Evolutionary conservation across 1,140 invertebrate species (phyloP).

Genomic region (Whitmania pigra): DNA sequence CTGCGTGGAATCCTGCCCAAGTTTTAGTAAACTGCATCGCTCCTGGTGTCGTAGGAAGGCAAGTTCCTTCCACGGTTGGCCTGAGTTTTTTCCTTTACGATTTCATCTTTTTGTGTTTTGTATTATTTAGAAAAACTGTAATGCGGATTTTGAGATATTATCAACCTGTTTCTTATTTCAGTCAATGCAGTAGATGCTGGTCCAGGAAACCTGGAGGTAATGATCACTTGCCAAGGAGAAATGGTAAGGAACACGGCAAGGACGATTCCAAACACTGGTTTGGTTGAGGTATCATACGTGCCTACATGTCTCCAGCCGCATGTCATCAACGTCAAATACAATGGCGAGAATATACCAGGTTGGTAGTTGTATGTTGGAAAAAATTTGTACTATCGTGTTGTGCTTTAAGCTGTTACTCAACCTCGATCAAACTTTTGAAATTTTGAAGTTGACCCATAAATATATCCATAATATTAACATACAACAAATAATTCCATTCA

Average conservation of each 20-base stretch:
- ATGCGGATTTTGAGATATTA: no score
- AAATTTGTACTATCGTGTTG: no score
- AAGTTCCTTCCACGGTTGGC: slow-evolving; percentile 79
- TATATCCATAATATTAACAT: no score
- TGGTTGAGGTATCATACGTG: slow-evolving; percentile 89
- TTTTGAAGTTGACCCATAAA: no score
- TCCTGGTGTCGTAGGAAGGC: slow-evolving; percentile 74
- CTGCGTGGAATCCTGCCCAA: slow-evolving; percentile 82
- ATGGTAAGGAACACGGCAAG: slow-evolving; percentile 98
- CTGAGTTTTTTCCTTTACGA: not conserved
- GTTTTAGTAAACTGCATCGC: slow-evolving; percentile 80
- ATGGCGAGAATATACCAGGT: slow-evolving; percentile 83
- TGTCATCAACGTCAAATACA: slow-evolving; percentile 78
- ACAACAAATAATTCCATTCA: no score
- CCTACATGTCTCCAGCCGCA: slow-evolving; percentile 78
- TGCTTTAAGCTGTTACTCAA: no score
- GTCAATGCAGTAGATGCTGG: slow-evolving; percentile 22
- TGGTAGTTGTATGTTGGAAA: slow-evolving; percentile 25
- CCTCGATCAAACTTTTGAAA: not conserved
- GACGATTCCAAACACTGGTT: slow-evolving; percentile 78
- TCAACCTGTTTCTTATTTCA: not conserved
- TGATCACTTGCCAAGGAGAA: slow-evolving; percentile 84
- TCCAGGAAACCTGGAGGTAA: slow-evolving; percentile 83
- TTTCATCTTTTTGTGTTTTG: not conserved
- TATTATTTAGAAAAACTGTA: no score